Conservation (phyloP, 1,140 invertebrate species). For the Brachystomella parvula region DNA sequence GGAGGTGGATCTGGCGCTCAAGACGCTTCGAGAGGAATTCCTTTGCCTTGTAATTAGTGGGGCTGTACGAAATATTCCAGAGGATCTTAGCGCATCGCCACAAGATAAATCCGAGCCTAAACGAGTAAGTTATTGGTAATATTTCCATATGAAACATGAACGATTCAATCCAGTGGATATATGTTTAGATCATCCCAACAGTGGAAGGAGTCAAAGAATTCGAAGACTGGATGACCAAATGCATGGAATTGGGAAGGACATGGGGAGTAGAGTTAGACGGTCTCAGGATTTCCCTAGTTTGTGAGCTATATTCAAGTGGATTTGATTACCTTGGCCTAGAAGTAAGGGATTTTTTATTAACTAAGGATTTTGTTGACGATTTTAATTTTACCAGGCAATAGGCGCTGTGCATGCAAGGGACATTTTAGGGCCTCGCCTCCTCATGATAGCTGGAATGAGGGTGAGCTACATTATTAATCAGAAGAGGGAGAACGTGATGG, state of each 20-base stretch:
- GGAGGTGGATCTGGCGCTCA: slow-evolving; percentile 35
- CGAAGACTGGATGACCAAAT: slow-evolving; percentile 57
- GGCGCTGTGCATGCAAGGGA: slow-evolving; percentile 56
- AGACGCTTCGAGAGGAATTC: slow-evolving; percentile 35
- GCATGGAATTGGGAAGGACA: slow-evolving; percentile 60
- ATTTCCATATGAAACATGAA: slow-evolving; percentile 19
- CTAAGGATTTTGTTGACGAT: slow-evolving; percentile 16
- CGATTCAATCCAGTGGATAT: slow-evolving; percentile 1
- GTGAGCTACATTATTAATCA: slow-evolving; percentile 54
- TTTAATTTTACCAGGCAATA: slow-evolving; percentile 46
- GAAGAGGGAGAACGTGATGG: slow-evolving; percentile 50
- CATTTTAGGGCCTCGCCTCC: slow-evolving; percentile 55
- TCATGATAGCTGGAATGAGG: slow-evolving; percentile 62
- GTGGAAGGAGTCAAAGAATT: slow-evolving; percentile 33
- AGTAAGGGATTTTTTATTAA: slow-evolving; percentile 46
- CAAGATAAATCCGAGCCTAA: slow-evolving; percentile 7
- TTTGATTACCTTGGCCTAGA: slow-evolving; percentile 68
- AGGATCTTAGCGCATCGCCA: slow-evolving; percentile 24
- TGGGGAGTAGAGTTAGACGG: slow-evolving; percentile 72
- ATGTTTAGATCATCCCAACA: slow-evolving; percentile 21
- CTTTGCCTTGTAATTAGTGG: slow-evolving; percentile 23
- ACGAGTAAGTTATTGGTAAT: slow-evolving; percentile 18
- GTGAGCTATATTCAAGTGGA: slow-evolving; percentile 65
- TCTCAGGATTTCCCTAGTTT: slow-evolving; percentile 65
- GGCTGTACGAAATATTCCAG: slow-evolving; percentile 29